These are phyloP conservation scores for Aegithalos caudatus DNA, from an alignment of 2,113 vertebrate genomes.

Conservation along the genomic window DNA sequence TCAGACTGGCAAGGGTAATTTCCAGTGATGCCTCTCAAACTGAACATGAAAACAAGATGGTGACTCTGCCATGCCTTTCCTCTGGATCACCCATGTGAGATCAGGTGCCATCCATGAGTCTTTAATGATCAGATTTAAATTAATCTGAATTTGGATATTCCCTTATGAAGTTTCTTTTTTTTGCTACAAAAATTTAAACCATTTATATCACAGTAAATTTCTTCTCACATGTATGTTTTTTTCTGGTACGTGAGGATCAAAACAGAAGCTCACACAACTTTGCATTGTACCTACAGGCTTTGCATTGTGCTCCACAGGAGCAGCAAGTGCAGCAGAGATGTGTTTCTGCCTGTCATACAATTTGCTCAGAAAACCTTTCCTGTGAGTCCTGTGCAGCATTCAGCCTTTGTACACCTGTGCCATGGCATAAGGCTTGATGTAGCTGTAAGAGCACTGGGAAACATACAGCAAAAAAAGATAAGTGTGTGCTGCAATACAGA, in stretches of 20 bases:
- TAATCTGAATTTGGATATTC: background rate
- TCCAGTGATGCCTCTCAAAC: background rate
- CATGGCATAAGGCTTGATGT: background rate
- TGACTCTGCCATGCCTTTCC: background rate
- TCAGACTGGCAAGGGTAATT: background rate
- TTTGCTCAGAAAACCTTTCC: background rate
- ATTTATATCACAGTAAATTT: background rate
- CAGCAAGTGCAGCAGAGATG: background rate
- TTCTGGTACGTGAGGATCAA: background rate
- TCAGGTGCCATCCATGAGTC: background rate
- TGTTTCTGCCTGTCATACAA: background rate
- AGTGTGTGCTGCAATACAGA: background rate
- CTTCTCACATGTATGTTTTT: background rate
- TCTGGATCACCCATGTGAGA: background rate
- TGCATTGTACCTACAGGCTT: background rate
- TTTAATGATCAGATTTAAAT: background rate
- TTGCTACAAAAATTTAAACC: background rate
- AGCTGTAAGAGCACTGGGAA: background rate
- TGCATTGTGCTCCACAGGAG: background rate
- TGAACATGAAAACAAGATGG: background rate
- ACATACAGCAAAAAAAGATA: background rate
- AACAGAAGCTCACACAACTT: background rate
- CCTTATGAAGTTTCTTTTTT: background rate
- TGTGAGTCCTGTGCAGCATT: background rate
- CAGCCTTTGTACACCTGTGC: background rate